phyloP scores from a whole-genome alignment of 2,797 vertebrate genomes.

The Chanos chanos region DNA sequence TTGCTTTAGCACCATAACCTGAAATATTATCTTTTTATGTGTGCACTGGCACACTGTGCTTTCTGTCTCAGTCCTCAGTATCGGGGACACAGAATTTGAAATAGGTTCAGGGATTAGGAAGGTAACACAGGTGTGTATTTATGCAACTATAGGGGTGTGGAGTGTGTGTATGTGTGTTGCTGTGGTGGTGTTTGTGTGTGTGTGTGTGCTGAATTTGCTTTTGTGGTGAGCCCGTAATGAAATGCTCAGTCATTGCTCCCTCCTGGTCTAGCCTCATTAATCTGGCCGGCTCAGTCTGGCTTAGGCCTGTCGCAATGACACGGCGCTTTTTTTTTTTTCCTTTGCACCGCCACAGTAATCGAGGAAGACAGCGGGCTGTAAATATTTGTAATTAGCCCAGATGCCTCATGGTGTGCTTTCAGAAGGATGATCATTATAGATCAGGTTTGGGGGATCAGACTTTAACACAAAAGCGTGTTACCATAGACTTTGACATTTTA shows the following conservation, averaged over 20 bases:
- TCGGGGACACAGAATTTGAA: too few species aligned
- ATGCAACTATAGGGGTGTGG: too few species aligned
- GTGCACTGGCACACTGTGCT: too few species aligned
- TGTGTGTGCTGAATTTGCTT: constrained; percentile 25
- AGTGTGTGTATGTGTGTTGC: constrained; percentile 5
- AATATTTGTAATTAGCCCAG: constrained; percentile 41
- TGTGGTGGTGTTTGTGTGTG: constrained; percentile 8
- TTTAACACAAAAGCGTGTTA: too few species aligned
- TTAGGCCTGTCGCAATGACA: constrained; percentile 25
- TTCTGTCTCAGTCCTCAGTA: too few species aligned
- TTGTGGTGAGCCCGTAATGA: constrained; percentile 32
- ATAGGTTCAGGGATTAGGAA: too few species aligned
- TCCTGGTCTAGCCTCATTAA: constrained; percentile 33
- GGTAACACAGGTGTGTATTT: too few species aligned
- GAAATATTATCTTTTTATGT: too few species aligned
- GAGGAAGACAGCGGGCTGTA: constrained; percentile 21
- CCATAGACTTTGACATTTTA: too few species aligned
- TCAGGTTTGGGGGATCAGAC: neutral
- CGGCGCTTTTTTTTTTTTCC: too few species aligned
- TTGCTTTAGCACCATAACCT: too few species aligned
- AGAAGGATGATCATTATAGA: constrained; percentile 2
- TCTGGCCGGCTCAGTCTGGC: constrained; percentile 23
- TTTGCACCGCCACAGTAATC: constrained; percentile 39
- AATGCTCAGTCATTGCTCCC: constrained; percentile 43
- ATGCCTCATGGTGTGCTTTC: constrained; percentile 20